Evolutionary conservation across 2,113 vertebrate species (phyloP).

Genomic region (Rhadina sibilatrix): DNA sequence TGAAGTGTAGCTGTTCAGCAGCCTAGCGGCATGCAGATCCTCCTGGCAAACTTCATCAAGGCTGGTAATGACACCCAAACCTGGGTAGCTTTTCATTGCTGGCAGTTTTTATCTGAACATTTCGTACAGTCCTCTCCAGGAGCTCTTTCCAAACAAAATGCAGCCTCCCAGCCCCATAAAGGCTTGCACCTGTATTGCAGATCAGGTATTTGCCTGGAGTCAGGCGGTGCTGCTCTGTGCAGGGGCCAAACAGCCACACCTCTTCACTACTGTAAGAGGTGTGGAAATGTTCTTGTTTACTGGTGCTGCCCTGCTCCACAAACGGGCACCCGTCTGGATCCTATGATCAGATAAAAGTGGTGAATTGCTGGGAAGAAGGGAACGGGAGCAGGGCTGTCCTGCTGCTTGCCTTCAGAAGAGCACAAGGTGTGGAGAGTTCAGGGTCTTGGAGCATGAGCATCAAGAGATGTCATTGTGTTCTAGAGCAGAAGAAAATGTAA

Average conservation of each 20-base stretch:
- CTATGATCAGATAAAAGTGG: accelerated
- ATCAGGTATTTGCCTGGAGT: accelerated
- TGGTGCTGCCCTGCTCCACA: background rate
- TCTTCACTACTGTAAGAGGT: accelerated
- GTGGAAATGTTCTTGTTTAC: accelerated
- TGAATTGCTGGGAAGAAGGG: background rate
- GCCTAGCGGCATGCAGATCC: background rate
- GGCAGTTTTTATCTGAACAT: background rate
- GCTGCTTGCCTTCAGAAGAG: background rate
- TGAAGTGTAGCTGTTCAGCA: background rate
- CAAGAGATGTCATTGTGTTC: background rate
- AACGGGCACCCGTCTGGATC: accelerated
- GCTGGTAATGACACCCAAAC: background rate
- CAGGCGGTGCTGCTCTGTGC: accelerated
- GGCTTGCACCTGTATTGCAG: accelerated
- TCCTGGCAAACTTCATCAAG: background rate
- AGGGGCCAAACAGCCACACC: accelerated
- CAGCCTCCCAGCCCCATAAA: background rate
- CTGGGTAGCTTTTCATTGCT: background rate
- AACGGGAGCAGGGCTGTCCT: background rate
- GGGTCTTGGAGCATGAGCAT: background rate
- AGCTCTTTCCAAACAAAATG: background rate
- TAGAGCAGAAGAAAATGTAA: background rate
- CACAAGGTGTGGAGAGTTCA: background rate
- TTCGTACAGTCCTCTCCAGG: background rate